Evolutionary conservation across 2,888 invertebrate species (phyloP), one percentile per base, ranked within the genome.

Genomic region (Coecobrya sp.): DNA sequence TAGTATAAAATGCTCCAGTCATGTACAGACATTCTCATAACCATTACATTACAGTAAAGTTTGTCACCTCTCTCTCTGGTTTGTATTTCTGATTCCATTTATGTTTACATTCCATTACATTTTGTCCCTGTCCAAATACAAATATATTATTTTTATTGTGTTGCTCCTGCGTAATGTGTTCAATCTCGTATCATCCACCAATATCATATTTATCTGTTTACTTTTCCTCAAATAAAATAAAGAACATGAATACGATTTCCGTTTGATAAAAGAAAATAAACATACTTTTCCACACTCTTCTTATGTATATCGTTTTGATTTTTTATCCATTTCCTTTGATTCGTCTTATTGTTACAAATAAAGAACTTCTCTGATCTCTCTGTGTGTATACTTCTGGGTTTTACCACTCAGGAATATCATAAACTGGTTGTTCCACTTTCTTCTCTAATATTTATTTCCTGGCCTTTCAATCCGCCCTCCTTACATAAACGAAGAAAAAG

Each of bases 341-440:
- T 76, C 22, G 45, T 49, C n/a, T 0, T 30, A 68, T 68, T 62
- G 62, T 62, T 25, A 8, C 22, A 4, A 8, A 62, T 62, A 25
- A 22, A 62, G 4, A 13, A 68, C 30, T 68, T 25, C 30, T 27
- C 30, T 68, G 30, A 16, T 30, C 30, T 68, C 30, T 30, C 30
- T 68, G 16, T 68, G 68, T 30, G 30, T 16, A 27, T 5, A 0
- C 1, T 27, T 2, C 68, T 30, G 8, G 2, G 36, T 36, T 36
- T 68, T 65, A 13, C 68, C 7, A 68, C 68, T 16, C 25, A 30
- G 30, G 1, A 25, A 30, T 30, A 68, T 68, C 30, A 68, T 68
- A 68, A 68, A 25, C 68, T 68, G 68, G 4, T 62, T 62, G 62
- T 73, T 42, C 70, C 19, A n/a, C 42, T 73, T 73, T 73, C 42